Conservation (phyloP, 2,888 invertebrate species). For the Amblyteles armatorius region DNA sequence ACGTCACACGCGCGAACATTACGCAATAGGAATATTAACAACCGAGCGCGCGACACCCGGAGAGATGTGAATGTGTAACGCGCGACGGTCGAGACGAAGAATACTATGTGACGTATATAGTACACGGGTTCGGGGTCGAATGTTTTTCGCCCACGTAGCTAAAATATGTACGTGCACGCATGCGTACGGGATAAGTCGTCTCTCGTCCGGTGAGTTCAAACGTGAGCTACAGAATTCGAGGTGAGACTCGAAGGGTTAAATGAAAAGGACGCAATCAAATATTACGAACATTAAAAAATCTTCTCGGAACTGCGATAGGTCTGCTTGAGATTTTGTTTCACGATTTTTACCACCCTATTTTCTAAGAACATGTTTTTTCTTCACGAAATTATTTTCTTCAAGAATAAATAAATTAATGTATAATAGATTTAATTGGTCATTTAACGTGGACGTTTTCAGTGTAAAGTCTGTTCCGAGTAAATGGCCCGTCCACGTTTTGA, state of each 20-base stretch:
- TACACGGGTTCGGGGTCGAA: slow-evolving; percentile 9
- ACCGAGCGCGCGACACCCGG: slow-evolving; percentile 48
- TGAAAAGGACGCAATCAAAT: not conserved
- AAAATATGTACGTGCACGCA: not conserved
- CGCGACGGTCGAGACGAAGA: slow-evolving; percentile 50
- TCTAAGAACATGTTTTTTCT: not conserved
- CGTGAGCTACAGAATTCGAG: not conserved
- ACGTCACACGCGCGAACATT: slow-evolving; percentile 64
- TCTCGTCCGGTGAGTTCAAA: not conserved
- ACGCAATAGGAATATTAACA: slow-evolving; percentile 75
- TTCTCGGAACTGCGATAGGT: no score
- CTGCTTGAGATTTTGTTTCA: no score
- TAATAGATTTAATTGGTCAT: not conserved
- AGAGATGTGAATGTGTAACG: slow-evolving; percentile 66
- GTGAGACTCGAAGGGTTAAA: not conserved
- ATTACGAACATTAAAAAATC: not conserved
- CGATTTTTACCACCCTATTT: not conserved
- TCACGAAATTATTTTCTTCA: not conserved
- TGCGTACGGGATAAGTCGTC: not conserved
- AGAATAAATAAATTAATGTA: not conserved
- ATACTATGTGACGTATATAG: slow-evolving; percentile 28
- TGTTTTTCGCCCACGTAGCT: slow-evolving; percentile 13
- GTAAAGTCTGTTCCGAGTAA: not conserved
- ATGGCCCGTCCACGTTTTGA: not conserved
- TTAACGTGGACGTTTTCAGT: not conserved